phyloP scores from a whole-genome alignment of 1,140 invertebrate species.

The Caenorhabditis tropicalis region DNA sequence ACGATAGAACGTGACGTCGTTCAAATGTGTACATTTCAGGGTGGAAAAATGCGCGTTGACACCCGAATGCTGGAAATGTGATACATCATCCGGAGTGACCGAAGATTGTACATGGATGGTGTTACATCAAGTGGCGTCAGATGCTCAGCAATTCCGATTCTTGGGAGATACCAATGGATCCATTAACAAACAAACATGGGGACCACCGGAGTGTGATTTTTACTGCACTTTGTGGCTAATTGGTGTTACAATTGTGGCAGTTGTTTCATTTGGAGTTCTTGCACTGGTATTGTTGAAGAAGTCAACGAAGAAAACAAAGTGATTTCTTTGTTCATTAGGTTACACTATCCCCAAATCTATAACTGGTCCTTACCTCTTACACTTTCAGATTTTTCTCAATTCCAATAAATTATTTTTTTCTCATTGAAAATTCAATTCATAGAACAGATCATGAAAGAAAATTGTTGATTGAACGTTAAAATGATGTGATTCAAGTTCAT shows the following conservation, averaged over 20 bases:
- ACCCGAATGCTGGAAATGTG: slow-evolving; percentile 38
- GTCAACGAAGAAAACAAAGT: neutral
- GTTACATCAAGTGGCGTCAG: slow-evolving; percentile 36
- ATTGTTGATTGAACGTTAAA: no score
- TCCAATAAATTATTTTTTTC: slow-evolving; percentile 13
- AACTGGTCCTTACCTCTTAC: slow-evolving; percentile 5
- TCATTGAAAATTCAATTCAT: no score
- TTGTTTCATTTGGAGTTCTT: neutral
- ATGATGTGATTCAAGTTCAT: no score
- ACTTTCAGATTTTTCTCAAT: neutral
- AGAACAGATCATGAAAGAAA: no score
- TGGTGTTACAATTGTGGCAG: neutral
- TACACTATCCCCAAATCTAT: neutral
- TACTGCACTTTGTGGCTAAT: slow-evolving; percentile 8
- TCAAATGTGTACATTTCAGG: slow-evolving; percentile 8
- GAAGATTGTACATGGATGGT: slow-evolving; percentile 39
- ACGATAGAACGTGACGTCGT: neutral
- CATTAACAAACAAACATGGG: slow-evolving; percentile 11
- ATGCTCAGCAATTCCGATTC: slow-evolving; percentile 6
- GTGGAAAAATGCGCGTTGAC: slow-evolving; percentile 31
- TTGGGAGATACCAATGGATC: neutral
- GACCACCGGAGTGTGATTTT: slow-evolving; percentile 24
- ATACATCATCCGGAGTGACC: slow-evolving; percentile 28
- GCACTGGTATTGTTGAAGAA: neutral
- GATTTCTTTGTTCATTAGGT: neutral